Percentiles rank a stretch among this genome's conserved stretches.
Conservation (phyloP, 2,797 vertebrate genomes). For the Anas georgica region DNA sequence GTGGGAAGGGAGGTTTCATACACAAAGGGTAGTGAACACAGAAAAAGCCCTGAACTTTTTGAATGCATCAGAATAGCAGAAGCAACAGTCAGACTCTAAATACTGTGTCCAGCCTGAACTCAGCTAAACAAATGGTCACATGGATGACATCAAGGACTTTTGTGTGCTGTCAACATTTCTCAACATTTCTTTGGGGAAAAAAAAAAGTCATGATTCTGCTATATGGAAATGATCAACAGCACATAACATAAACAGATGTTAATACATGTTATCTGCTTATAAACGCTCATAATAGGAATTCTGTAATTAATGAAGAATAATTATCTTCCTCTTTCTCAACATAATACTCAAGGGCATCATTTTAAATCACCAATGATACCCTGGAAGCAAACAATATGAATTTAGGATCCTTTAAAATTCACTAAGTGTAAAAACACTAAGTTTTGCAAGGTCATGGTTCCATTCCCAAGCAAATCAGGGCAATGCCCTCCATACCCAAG, state of each 20-base stretch:
- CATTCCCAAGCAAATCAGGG: constrained; percentile 1
- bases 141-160: not conserved
- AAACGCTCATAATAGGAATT: constrained; percentile 2
- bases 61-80: not conserved
- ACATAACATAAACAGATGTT: not conserved
- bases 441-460: not conserved
- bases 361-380: not conserved
- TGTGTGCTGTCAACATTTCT: not conserved
- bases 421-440: not conserved
- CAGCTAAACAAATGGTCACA: not conserved
- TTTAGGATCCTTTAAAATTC: constrained; percentile 10
- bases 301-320: not conserved
- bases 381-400: not conserved
- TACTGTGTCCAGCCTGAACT: not conserved
- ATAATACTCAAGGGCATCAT: constrained; percentile 11
- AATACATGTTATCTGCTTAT: not conserved
- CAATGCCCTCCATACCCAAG: not conserved
- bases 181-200: not conserved
- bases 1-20: not conserved
- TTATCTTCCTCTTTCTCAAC: not conserved
- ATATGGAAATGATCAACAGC: not conserved
- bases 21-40: not conserved
- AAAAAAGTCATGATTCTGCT: not conserved
- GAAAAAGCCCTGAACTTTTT: not conserved
- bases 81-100: not conserved